Base-by-base conservation (phyloP, 2,113 vertebrate genomes). In the Bettongia penicillata region DNA sequence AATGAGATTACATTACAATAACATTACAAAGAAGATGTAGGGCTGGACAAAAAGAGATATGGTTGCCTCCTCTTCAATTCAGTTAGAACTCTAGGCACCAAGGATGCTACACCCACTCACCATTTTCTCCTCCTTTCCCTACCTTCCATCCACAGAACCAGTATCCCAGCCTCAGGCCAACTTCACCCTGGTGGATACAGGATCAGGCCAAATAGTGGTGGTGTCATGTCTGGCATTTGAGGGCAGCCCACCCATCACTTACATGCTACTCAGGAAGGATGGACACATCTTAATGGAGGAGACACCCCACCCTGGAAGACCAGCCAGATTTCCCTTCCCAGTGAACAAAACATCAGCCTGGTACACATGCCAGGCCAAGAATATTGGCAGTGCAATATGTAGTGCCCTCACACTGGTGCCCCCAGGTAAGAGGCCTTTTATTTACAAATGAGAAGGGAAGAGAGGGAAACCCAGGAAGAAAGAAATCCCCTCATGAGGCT, bases 161-260 rank as follows among this genome's bases (percentile, higher is more conserved):
- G 91, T 99, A 90, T 98, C 98, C 49, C 98, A 98, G 92, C 98
- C 98, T 2, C 97, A 93, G 49, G 95, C 99, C 91, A 97, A 98
- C 28, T 97, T 99, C 91, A 97, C 93, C 51, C 55, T 99, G 94
- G 97, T 51, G 90, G 97, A 97, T 92, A 26, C 94, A 8, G 97
- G 94, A 51, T 52, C 57, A 0, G 68, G 92, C 61, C 98, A 97
- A 55, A 89, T 0, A 19, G 98, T 97, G 5, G 98, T 99, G 19
- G n/a, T 99, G 19, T 98, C 95, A 94, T 99, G 99, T 96, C 93
- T 93, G 97, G 98, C 96, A 1, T 77, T 96, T 24, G 97, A 92
- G 3, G 99, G 99, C 28, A 99, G 97, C 51, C 98, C 97, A 8
- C 99, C 99, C 0, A 98, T 98, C 89, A 98, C 97, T 94, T 98